Percentiles rank a stretch among this genome's conserved stretches.
phyloP scores from a whole-genome alignment of 2,888 invertebrate species.

The Lathronympha strigana region DNA sequence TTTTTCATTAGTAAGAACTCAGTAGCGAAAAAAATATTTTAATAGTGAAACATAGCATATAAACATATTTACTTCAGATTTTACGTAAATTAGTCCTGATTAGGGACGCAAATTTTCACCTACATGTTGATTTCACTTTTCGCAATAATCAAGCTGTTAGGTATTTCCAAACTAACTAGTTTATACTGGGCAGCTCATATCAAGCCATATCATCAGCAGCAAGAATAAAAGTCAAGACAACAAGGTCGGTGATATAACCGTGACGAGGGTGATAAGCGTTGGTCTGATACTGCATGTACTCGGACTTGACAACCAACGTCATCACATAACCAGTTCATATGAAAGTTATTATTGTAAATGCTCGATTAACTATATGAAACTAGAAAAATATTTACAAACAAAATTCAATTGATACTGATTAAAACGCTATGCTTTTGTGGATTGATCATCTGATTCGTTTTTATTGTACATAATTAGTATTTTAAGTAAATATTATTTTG shows the following conservation, averaged over 20 bases:
- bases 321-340: conserved; percentile 23
- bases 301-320: conserved; percentile 38
- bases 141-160: conserved; percentile 5
- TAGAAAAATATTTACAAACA: conserved; percentile 37
- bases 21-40: no score
- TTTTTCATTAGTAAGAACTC: no score
- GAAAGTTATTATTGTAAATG: conserved; percentile 30
- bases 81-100: not conserved
- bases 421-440: conserved; percentile 5
- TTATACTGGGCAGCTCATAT: conserved; percentile 9
- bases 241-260: conserved; percentile 79
- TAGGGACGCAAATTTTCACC: not conserved
- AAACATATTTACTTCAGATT: not conserved
- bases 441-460: not conserved
- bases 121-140: not conserved
- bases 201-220: conserved; percentile 44
- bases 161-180: conserved; percentile 25
- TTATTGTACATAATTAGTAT: conserved; percentile 1
- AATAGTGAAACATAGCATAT: no score
- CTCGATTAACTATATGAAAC: conserved; percentile 27
- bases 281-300: conserved; percentile 53
- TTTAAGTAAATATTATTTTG: conserved; percentile 3
- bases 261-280: conserved; percentile 68
- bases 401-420: conserved; percentile 27
- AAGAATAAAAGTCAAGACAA: conserved; percentile 69